phyloP scores from a whole-genome alignment of 2,113 vertebrate species.

The Parus major region DNA sequence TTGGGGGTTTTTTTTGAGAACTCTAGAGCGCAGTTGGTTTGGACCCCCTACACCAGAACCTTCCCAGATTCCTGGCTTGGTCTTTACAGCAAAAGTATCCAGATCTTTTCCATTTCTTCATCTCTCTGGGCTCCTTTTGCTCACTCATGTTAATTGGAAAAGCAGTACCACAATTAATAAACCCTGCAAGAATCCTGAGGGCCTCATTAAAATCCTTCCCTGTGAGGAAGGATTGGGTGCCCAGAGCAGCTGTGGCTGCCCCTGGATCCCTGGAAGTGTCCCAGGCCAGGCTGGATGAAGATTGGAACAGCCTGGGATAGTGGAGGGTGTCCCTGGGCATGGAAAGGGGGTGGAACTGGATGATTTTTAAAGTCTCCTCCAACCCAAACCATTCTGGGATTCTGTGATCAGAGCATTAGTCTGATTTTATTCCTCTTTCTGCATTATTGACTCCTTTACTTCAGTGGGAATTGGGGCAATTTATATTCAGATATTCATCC shows the following conservation, averaged over 20 bases:
- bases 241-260: not conserved
- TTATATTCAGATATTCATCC: not conserved
- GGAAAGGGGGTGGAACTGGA: fast-evolving
- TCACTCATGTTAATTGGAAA: not conserved
- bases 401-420: not conserved
- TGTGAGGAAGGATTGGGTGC: fast-evolving
- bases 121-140: not conserved
- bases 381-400: not conserved
- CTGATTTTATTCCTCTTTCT: not conserved
- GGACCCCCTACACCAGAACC: not conserved
- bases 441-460: not conserved
- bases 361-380: not conserved
- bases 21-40: not conserved
- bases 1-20: not conserved
- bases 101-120: not conserved
- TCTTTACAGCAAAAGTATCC: not conserved
- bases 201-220: not conserved
- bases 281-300: fast-evolving
- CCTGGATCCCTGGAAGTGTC: not conserved
- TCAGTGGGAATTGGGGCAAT: fast-evolving
- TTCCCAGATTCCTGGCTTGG: not conserved
- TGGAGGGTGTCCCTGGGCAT: not conserved
- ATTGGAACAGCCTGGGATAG: fast-evolving
- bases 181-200: not conserved
- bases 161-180: not conserved